Base-by-base conservation (phyloP, 2,797 vertebrate genomes). In the Eulemur coronatus region DNA sequence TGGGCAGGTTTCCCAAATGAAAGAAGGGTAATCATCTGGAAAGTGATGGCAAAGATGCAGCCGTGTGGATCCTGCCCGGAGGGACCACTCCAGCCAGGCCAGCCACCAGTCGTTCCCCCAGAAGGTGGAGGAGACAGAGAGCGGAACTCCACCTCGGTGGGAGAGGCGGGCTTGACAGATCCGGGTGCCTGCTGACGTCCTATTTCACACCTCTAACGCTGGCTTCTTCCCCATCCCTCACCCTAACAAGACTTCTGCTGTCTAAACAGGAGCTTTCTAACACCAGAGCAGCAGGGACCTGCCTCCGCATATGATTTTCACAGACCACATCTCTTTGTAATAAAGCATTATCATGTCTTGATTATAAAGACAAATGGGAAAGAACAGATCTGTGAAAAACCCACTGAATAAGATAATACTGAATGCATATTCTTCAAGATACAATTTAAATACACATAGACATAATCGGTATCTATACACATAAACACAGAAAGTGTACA, bases 1-100 rank as follows among this genome's bases (percentile, higher is more conserved):
- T 84, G 72, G 92, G 59, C 90, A 96, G 63, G 28, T 26, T 92
- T 97, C 90, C 94, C 88, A 95, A 94, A 95, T 30, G 65, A 86
- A 88, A 92, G 48, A 30, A 97, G 72, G 90, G 81, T 93, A 95
- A 96, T 95, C 13, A 0, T 92, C 91, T 95, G 85, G 78, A 96
- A 98, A 94, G 46, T 52, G 50, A 96, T 87, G 94, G 63, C 43
- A 38, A 89, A 96, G 84, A 93, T 84, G 67, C 61, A 79, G 38
- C 41, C 11, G 0, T 73, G n/a, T 93, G 72, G 59, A 75, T 93
- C 84, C 33, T 84, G 55, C 94, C 94, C 15, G 5, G 55, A 75
- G 81, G 87, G 84, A 84, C 38, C 38, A 5, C 38, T 41, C 33
- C 67, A 78, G 72, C 17, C 41, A 24, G 87, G 43, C 70, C 72